A percentile compares a stretch with the other conserved stretches of the same genome.
phyloP scores from a whole-genome alignment of 2,113 vertebrate genomes.

The Platycercus adscitus region DNA sequence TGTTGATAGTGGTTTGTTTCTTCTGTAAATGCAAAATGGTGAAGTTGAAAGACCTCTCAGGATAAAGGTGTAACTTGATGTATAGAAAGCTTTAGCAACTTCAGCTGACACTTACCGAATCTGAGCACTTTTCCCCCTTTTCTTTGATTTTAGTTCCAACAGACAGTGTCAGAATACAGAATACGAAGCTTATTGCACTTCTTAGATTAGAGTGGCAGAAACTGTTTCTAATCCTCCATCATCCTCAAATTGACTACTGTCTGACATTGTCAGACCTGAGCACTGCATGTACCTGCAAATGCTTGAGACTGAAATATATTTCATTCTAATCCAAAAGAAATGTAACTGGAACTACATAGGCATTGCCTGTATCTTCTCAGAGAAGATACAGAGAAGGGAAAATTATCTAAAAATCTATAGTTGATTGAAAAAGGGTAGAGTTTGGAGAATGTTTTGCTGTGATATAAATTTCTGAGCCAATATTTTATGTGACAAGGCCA shows the following conservation, averaged over 20 bases:
- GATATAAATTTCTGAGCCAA: not conserved
- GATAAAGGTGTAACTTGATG: not conserved
- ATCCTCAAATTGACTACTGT: constrained; percentile 25
- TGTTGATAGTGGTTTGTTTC: not conserved
- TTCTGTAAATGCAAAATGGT: not conserved
- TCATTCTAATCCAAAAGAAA: constrained; percentile 9
- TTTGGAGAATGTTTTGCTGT: not conserved
- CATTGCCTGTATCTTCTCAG: not conserved
- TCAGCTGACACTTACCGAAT: constrained; percentile 7
- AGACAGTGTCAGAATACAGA: constrained; percentile 17
- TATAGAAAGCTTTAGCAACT: not conserved
- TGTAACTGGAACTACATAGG: not conserved
- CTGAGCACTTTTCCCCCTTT: not conserved
- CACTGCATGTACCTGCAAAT: not conserved
- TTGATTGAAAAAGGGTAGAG: not conserved
- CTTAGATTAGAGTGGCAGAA: constrained; percentile 20
- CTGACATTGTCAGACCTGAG: constrained; percentile 22
- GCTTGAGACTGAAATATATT: not conserved
- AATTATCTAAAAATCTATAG: not conserved
- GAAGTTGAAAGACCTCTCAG: not conserved
- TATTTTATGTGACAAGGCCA: not conserved
- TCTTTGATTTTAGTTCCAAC: constrained; percentile 1
- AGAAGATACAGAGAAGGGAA: not conserved
- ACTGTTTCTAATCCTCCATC: constrained; percentile 47
- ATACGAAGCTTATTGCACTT: not conserved